Conservation (phyloP, 2,797 vertebrate genomes). For the Synanceia verrucosa region DNA sequence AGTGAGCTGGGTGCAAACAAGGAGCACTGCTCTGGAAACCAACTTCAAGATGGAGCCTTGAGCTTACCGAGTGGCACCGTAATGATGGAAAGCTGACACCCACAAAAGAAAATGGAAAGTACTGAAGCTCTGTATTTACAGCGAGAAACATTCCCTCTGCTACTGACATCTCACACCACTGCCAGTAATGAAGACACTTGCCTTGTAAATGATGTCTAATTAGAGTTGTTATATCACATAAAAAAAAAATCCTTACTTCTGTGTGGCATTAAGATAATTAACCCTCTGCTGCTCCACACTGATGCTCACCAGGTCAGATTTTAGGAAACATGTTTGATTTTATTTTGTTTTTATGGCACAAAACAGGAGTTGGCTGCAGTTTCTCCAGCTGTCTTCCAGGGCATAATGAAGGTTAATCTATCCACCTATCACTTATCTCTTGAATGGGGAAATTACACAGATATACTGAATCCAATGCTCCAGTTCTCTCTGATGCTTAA, state of each 20-base stretch:
- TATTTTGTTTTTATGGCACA: neutral
- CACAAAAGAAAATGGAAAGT: neutral
- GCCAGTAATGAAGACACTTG: neutral
- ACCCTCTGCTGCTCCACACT: neutral
- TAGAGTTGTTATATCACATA: constrained; percentile 5
- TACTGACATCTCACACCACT: neutral
- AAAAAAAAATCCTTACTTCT: neutral
- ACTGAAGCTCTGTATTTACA: neutral
- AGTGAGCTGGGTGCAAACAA: neutral
- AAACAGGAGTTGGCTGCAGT: neutral
- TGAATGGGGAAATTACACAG: neutral
- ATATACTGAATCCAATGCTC: neutral
- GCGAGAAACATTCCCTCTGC: neutral
- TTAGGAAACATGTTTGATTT: neutral
- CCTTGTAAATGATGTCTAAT: neutral
- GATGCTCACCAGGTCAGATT: constrained; percentile 1
- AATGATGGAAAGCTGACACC: neutral
- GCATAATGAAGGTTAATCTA: neutral
- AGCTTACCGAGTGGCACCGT: neutral
- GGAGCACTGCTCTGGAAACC: neutral
- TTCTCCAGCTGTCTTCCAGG: neutral
- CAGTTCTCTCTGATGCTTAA: neutral
- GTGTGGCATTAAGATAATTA: neutral
- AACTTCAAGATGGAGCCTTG: constrained; percentile 1
- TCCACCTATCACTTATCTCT: neutral